Base-by-base conservation (phyloP, 2,797 vertebrate species). In the Eupleurogrammus muticus region DNA sequence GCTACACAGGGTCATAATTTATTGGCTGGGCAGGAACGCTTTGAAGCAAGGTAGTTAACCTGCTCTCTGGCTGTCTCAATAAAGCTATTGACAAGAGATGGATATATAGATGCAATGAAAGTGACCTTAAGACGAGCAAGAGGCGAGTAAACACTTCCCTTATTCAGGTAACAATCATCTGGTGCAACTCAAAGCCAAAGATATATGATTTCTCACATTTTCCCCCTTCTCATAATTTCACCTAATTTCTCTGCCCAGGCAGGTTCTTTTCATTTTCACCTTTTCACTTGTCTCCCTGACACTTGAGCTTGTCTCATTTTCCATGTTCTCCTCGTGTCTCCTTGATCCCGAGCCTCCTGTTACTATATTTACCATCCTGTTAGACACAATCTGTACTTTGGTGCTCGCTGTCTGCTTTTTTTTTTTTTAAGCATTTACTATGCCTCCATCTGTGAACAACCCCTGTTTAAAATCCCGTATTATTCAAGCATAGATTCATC, bases 11-110 rank as follows among this genome's bases (percentile, higher is more conserved):
- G 88, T 84, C 80, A 72, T 35, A 54, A 77, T 59, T 68, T 83
- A 89, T 84, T 81, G 84, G 75, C 64, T 52, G 65, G 54, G 64
- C 56, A 70, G 64, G 77, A 84, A 86, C 77, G 81, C 70, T 71
- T 86, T 84, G 80, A 76, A 77, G 76, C 40, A 46, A 57, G 53
- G 64, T 23, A 65, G 73, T 81, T 84, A 80, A 87, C 80, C 79
- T 68, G 44, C 56, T 62, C 40, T n/a, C 50, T 34, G 54, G 60
- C 78, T 62, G 62, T 17, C 64, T 79, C 57, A 50, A 75, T 69
- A 17, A 73, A 85, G 67, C 46, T 40, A 79, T 36, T 74, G 81
- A 73, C 57, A 72, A 46, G 19, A 62, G 21, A 74, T 23, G 64
- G 36, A 66, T n/a, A 59, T 49, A 59, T 7, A 49, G n/a, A 60